A percentile compares a stretch with the other conserved stretches of the same genome.
Conservation (phyloP, 2,113 vertebrate species). For the Clarias macrocephalus region DNA sequence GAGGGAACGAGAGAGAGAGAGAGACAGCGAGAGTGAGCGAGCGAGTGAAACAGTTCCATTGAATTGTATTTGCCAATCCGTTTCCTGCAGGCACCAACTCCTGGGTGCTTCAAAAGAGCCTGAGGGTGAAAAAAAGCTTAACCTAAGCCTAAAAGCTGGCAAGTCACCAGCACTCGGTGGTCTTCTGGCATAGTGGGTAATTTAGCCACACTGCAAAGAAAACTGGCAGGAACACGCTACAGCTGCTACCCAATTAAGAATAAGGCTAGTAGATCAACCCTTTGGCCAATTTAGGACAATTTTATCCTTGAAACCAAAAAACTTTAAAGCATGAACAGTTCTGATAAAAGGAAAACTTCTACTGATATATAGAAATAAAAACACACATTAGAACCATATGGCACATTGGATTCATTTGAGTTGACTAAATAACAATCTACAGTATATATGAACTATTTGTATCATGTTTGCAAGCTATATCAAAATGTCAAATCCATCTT, state of each 20-base stretch:
- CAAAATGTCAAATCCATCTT: neutral
- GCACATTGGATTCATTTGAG: neutral
- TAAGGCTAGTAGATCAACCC: slow-evolving; percentile 45
- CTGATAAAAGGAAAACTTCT: neutral
- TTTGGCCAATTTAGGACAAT: neutral
- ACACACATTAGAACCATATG: neutral
- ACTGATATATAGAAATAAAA: neutral
- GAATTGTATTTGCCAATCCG: neutral
- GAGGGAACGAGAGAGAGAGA: neutral
- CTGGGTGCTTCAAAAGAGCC: slow-evolving; percentile 10
- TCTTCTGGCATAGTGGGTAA: slow-evolving; percentile 66
- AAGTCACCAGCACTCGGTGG: slow-evolving; percentile 60
- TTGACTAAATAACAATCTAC: neutral
- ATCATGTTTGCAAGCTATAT: neutral
- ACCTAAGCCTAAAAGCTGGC: slow-evolving; percentile 66
- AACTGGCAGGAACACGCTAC: slow-evolving; percentile 69
- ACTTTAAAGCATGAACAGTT: neutral
- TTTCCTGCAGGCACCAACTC: slow-evolving; percentile 20
- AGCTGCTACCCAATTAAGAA: slow-evolving; percentile 70
- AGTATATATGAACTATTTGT: neutral
- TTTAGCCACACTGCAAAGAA: slow-evolving; percentile 65
- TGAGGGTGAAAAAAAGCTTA: slow-evolving; percentile 37
- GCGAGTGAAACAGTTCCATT: neutral
- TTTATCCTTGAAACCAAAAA: neutral
- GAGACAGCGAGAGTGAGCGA: neutral